These are phyloP conservation scores for Bradynema listronoti DNA, from an alignment of 1,140 invertebrate species.

Conservation along the genomic window DNA sequence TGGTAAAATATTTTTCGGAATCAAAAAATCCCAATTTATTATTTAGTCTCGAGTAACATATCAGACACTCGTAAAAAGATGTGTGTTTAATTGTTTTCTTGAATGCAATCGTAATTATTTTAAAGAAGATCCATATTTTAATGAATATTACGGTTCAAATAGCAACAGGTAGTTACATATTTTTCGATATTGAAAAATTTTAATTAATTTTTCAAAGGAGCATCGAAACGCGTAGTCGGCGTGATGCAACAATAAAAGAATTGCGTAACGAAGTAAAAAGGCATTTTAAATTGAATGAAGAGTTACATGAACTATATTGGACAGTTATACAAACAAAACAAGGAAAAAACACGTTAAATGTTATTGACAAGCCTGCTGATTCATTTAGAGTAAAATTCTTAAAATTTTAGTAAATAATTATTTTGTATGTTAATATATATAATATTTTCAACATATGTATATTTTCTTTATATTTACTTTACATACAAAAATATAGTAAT, in stretches of 20 bases:
- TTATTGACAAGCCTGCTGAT: no score
- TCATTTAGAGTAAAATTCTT: neutral
- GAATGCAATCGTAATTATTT: slow-evolving; percentile 9
- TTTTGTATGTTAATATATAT: neutral
- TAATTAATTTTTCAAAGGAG: neutral
- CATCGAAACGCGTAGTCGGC: neutral
- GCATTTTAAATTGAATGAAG: no score
- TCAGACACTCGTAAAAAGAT: slow-evolving; percentile 24
- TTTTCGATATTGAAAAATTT: neutral
- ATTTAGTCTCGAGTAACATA: slow-evolving; percentile 20
- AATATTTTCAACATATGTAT: neutral
- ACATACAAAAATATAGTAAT: neutral
- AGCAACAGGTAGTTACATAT: neutral
- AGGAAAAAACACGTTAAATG: no score
- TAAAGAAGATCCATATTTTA: neutral
- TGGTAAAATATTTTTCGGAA: neutral
- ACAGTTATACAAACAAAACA: no score
- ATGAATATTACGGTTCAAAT: neutral
- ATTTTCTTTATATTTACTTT: neutral
- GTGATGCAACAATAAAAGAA: neutral
- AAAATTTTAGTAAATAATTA: neutral
- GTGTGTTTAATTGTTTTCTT: slow-evolving; percentile 1
- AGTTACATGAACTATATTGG: no score
- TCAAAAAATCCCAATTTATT: slow-evolving; percentile 7
- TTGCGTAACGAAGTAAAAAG: neutral